Percentiles rank a stretch among this genome's conserved stretches.
These are phyloP conservation scores for Pelusios castaneus DNA, from an alignment of 2,113 vertebrate species.

Conservation along the genomic window DNA sequence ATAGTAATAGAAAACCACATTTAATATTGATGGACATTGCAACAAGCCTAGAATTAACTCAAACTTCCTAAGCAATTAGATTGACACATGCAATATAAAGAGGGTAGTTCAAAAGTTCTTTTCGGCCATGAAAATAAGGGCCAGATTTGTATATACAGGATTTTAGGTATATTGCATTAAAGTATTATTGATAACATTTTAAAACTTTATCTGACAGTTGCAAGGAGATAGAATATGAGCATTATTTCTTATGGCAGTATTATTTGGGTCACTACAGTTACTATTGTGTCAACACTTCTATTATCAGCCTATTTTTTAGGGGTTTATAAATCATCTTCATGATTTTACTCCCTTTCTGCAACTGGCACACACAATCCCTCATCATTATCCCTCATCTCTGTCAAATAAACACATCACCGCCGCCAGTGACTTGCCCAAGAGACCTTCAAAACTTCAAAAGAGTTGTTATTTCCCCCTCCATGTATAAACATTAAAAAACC, in stretches of 20 bases:
- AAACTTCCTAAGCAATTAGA: not conserved
- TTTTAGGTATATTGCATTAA: not conserved
- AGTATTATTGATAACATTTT: not conserved
- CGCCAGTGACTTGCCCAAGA: not conserved
- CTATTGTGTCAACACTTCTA: not conserved
- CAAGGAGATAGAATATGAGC: not conserved
- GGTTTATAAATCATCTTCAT: not conserved
- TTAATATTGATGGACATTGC: not conserved
- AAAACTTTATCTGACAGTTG: not conserved
- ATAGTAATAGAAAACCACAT: not conserved
- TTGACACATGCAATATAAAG: not conserved
- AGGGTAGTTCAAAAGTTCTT: not conserved
- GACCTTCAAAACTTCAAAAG: not conserved
- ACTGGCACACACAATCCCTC: not conserved
- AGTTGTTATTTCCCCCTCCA: not conserved
- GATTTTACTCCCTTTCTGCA: not conserved
- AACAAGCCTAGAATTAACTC: not conserved
- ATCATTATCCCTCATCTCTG: not conserved
- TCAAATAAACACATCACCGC: not conserved
- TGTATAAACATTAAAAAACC: not conserved
- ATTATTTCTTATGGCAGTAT: not conserved
- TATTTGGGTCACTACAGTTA: not conserved
- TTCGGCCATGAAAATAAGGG: rapidly evolving
- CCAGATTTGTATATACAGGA: rapidly evolving
- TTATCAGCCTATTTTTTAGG: not conserved